These are phyloP conservation scores for Xanthia togata DNA, from an alignment of 2,888 invertebrate genomes.

Conservation along the genomic window DNA sequence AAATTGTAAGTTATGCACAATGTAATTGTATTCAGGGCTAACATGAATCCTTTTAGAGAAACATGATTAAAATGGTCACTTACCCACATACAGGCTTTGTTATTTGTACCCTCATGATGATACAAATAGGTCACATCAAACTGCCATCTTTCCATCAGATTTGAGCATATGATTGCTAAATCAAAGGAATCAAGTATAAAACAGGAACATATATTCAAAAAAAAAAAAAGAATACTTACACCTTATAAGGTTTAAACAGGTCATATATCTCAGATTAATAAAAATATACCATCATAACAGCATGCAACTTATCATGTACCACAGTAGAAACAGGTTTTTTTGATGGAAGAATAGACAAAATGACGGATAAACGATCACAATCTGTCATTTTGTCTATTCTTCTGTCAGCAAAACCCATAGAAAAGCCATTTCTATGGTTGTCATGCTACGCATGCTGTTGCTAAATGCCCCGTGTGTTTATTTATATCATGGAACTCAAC, in stretches of 20 bases:
- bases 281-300: background rate
- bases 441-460: no score
- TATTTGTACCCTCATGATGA: constrained; percentile 39
- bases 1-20: constrained; percentile 66
- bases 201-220: background rate
- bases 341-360: no score
- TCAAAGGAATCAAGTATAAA: background rate
- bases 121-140: background rate
- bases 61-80: constrained; percentile 32
- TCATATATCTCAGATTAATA: background rate
- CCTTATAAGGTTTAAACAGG: background rate
- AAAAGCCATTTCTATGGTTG: no score
- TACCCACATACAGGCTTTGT: constrained; percentile 49
- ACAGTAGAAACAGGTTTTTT: no score
- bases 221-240: background rate
- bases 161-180: background rate
- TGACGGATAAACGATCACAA: no score
- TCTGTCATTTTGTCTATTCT: no score
- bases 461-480: background rate
- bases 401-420: no score
- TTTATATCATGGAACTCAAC: background rate
- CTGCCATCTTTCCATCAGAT: background rate
- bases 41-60: constrained; percentile 77
- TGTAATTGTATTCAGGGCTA: constrained; percentile 80
- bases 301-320: no score